These are phyloP conservation scores for Fistularia tabacaria DNA, from an alignment of 2,797 vertebrate genomes.

Conservation along the genomic window DNA sequence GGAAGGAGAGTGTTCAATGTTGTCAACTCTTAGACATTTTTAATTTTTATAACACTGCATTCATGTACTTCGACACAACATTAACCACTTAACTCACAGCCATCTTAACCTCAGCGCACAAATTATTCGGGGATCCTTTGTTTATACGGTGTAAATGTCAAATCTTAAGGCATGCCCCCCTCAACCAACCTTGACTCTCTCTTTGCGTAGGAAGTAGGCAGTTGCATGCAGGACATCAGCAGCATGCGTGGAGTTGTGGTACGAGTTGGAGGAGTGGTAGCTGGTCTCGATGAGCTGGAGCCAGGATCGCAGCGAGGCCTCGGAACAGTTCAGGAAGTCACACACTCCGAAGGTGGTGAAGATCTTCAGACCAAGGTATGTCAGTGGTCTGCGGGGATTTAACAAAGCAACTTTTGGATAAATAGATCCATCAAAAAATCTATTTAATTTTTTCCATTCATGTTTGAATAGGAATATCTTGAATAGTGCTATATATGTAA, in stretches of 20 bases:
- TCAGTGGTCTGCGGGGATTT: conserved; percentile 81
- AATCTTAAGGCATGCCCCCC: not conserved
- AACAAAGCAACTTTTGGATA: not conserved
- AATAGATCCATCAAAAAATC: too few species aligned
- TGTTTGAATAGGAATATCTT: too few species aligned
- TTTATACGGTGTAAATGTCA: not conserved
- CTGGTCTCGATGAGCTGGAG: conserved; percentile 90
- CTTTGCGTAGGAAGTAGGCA: conserved; percentile 90
- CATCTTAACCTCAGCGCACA: too few species aligned
- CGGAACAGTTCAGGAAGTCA: conserved; percentile 89
- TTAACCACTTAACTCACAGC: too few species aligned
- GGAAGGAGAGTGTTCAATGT: not conserved
- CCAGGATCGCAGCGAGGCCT: conserved; percentile 88
- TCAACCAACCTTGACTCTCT: conserved; percentile 86
- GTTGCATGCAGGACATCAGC: conserved; percentile 95
- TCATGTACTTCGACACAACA: not conserved
- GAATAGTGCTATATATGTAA: too few species aligned
- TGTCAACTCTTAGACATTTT: not conserved
- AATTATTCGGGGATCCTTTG: too few species aligned
- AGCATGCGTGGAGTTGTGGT: conserved; percentile 95
- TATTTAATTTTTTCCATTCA: too few species aligned
- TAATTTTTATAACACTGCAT: not conserved
- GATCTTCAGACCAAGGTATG: conserved; percentile 90
- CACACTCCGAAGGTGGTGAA: conserved; percentile 91
- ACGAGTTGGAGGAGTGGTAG: conserved; percentile 92